These are phyloP conservation scores for Pangasius djambal DNA, from an alignment of 2,797 vertebrate genomes.

Conservation along the genomic window DNA sequence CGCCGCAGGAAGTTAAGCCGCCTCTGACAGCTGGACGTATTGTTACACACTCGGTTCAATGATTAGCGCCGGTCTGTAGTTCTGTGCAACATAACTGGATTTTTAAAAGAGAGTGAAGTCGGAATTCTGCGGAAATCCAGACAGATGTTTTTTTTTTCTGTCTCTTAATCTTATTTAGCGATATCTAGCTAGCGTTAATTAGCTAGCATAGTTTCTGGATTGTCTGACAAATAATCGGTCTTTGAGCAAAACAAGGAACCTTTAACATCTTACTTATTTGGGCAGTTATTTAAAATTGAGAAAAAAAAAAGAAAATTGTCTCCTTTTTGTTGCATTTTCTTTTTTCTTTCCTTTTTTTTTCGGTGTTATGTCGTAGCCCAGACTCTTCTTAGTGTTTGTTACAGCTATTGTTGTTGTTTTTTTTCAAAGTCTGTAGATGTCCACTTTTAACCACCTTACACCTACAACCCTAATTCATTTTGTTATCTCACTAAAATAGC, in stretches of 20 bases:
- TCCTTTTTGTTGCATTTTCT: too few relatives aligned
- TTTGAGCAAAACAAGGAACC: background rate
- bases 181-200: background rate
- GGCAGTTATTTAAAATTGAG: background rate
- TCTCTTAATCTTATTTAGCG: background rate
- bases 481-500: background rate
- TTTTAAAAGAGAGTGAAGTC: background rate
- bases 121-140: background rate
- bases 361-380: background rate
- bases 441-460: background rate
- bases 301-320: background rate
- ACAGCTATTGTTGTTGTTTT: background rate
- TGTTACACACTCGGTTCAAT: slow-evolving; percentile 64
- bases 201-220: background rate
- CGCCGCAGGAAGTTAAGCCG: slow-evolving; percentile 55
- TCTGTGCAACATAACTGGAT: background rate
- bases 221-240: background rate
- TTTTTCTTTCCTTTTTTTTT: too few relatives aligned
- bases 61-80: slow-evolving; percentile 47
- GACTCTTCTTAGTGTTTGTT: background rate
- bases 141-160: background rate
- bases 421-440: background rate
- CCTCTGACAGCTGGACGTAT: slow-evolving; percentile 69
- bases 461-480: background rate
- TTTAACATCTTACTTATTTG: background rate